A percentile compares a stretch with the other conserved stretches of the same genome.
These are phyloP conservation scores for Hyles lineata DNA, from an alignment of 2,888 invertebrate genomes.

Conservation along the genomic window DNA sequence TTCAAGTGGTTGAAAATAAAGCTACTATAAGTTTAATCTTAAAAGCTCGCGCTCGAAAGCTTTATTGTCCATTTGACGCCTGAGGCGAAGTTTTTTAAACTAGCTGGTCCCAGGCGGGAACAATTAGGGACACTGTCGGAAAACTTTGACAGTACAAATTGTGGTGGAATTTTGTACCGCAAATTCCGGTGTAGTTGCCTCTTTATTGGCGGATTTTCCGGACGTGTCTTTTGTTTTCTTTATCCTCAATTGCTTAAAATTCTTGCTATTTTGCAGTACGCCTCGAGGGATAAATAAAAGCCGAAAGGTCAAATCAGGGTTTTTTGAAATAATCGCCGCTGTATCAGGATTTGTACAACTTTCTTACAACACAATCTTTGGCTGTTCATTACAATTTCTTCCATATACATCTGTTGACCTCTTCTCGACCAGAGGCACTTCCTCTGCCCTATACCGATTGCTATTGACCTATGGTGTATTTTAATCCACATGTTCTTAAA, in stretches of 20 bases:
- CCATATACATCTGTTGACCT: no score
- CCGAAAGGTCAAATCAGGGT: no score
- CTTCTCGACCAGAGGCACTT: no score
- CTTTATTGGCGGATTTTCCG: not conserved
- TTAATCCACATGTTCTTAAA: no score
- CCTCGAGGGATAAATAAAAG: no score
- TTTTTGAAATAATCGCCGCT: no score
- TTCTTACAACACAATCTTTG: no score
- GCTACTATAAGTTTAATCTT: constrained; percentile 38
- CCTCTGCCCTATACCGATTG: no score
- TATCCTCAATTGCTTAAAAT: not conserved
- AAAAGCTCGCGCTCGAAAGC: constrained; percentile 28
- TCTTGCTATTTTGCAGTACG: no score
- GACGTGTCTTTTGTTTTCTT: not conserved
- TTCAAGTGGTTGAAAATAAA: constrained; percentile 36
- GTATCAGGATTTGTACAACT: no score
- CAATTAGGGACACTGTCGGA: constrained; percentile 14
- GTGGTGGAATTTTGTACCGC: not conserved
- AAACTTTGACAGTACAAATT: constrained; percentile 10
- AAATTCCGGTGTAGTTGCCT: not conserved
- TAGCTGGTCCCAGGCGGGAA: constrained; percentile 19
- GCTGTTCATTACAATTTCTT: no score
- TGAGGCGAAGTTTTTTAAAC: constrained; percentile 29
- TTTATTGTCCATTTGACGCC: constrained; percentile 38
- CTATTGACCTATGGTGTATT: no score